Percentiles rank a stretch among this genome's conserved stretches.
phyloP scores from a whole-genome alignment of 1,140 invertebrate species.

The Drosophila kurseongensis region DNA sequence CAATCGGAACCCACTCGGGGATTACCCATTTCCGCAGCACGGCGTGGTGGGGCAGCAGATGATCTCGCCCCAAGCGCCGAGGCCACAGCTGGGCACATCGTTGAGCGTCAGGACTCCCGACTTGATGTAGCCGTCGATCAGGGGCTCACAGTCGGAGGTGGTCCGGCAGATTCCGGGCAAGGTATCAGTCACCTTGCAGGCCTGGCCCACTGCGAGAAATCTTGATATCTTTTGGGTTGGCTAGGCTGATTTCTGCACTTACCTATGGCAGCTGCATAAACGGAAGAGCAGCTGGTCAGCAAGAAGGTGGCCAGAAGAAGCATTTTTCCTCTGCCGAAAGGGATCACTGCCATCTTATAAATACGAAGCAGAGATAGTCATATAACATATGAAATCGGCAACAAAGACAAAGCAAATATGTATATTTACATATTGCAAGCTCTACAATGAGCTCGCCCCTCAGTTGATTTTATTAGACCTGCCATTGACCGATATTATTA shows the following conservation, averaged over 20 bases:
- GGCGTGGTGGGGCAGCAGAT: constrained; percentile 64
- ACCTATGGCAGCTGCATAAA: background rate
- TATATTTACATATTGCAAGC: too few species aligned
- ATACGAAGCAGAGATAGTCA: too few species aligned
- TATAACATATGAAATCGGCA: too few species aligned
- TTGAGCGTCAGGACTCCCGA: constrained; percentile 15
- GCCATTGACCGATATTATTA: constrained; percentile 38
- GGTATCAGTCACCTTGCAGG: constrained; percentile 29
- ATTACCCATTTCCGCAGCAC: constrained; percentile 45
- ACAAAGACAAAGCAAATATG: too few species aligned
- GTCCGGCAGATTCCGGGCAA: constrained; percentile 46
- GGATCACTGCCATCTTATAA: too few species aligned
- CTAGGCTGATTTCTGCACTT: background rate
- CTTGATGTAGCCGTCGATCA: constrained; percentile 51
- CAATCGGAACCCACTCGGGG: too few species aligned
- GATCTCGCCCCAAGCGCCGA: constrained; percentile 59
- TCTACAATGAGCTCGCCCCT: background rate
- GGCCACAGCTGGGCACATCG: constrained; percentile 65
- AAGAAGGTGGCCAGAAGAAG: background rate
- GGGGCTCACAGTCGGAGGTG: constrained; percentile 45
- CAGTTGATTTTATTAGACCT: constrained; percentile 20
- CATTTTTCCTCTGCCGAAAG: background rate
- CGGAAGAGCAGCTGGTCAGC: background rate
- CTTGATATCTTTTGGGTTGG: background rate
- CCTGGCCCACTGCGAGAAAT: constrained; percentile 41